A percentile compares a stretch with the other conserved stretches of the same genome.
Conservation (phyloP, 2,113 vertebrate species). For the Sorex fumeus region DNA sequence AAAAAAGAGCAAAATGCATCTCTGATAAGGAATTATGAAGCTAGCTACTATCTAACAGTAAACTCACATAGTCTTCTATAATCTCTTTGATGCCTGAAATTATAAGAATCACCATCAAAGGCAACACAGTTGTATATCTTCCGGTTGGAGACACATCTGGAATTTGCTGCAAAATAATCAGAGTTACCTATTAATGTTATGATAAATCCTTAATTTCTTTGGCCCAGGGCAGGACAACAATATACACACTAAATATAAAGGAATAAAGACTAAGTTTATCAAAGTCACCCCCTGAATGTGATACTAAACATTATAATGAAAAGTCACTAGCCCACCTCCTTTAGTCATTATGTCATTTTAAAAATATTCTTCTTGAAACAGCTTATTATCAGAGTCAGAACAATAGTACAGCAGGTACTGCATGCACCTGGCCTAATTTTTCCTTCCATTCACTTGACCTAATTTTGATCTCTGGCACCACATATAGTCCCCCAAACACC, state of each 20-base stretch:
- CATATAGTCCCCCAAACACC: no score
- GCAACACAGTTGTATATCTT: conserved; percentile 98
- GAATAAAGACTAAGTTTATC: not conserved
- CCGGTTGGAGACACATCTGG: conserved; percentile 99
- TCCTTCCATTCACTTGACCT: no score
- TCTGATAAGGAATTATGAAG: not conserved
- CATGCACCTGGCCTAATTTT: no score
- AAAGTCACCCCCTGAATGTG: not conserved
- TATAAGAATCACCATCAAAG: conserved; percentile 98
- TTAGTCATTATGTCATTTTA: not conserved
- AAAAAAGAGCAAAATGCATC: not conserved
- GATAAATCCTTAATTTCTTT: not conserved
- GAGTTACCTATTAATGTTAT: conserved; percentile 19
- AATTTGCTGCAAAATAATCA: conserved; percentile 94
- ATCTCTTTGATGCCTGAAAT: conserved; percentile 99
- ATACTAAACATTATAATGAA: not conserved
- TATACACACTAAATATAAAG: not conserved
- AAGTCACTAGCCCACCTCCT: not conserved
- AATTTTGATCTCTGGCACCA: no score
- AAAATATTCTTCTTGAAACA: not conserved
- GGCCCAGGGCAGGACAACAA: not conserved
- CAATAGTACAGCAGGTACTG: no score
- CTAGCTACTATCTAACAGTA: conserved; percentile 12
- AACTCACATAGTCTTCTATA: conserved; percentile 99
- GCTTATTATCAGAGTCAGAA: not conserved